A percentile compares a stretch with the other conserved stretches of the same genome.
phyloP scores from a whole-genome alignment of 2,113 vertebrate genomes.

The Passer domesticus region DNA sequence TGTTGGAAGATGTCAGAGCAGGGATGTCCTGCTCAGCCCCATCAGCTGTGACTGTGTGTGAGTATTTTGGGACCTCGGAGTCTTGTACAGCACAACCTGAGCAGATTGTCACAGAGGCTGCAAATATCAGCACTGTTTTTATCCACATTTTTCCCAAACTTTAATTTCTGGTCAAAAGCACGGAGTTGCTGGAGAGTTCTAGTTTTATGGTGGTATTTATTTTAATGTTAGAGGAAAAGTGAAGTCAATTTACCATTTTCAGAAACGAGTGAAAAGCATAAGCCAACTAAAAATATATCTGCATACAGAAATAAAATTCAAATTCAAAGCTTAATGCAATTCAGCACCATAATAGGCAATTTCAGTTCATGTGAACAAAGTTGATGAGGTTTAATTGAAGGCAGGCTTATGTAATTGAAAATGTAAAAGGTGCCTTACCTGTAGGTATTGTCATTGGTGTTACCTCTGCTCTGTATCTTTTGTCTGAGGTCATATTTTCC shows the following conservation, averaged over 20 bases:
- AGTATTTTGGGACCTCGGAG: neutral
- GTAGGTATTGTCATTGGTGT: neutral
- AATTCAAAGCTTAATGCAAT: conserved; percentile 19
- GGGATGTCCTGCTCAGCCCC: neutral
- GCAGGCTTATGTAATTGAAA: conserved; percentile 17
- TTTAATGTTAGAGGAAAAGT: neutral
- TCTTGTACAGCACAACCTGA: neutral
- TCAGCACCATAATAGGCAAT: conserved; percentile 38
- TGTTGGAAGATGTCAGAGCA: neutral
- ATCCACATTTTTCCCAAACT: neutral
- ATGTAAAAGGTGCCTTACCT: neutral
- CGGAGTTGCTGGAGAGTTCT: neutral
- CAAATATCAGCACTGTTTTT: neutral
- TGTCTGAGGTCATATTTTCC: neutral
- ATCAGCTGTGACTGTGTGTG: neutral
- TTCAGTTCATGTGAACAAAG: neutral
- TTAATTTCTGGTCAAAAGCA: neutral
- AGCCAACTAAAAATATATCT: conserved; percentile 41
- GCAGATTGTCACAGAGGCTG: neutral
- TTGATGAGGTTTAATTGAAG: neutral
- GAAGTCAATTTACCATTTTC: neutral
- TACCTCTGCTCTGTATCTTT: neutral
- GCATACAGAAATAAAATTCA: conserved; percentile 32
- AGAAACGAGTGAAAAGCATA: neutral
- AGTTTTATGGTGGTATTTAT: neutral